Evolutionary conservation across 2,113 vertebrate species (phyloP), one percentile per base, ranked within the genome.

Genomic region (Eudyptes chrysolophus): DNA sequence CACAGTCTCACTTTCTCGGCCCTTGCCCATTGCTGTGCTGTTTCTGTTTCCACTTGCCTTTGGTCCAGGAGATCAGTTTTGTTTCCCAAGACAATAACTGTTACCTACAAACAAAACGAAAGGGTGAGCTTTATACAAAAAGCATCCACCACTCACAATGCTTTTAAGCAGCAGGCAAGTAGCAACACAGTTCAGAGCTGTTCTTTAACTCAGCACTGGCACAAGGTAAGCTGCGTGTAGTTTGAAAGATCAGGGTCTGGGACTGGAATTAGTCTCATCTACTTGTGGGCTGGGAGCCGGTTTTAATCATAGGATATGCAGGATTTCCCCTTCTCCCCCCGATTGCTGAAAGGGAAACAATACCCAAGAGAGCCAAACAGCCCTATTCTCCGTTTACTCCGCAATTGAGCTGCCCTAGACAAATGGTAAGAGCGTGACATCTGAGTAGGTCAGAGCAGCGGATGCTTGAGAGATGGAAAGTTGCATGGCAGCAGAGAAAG

Each of bases 1-100:
- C 99, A 99, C 82, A 99, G 98, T 86, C 99, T 99, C 89, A 99
- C 99, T 96, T 99, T 99, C 98, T 99, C 99, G 0, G 98, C 98
- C 13, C 97, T 98, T 4, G 99, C 99, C 99, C 99, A 99, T 77
- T 99, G 99, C 97, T 99, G 99, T 3, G 99, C 99, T 89, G 94
- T 98, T 88, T 99, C 99, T 55, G 97, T 94, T 6, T 99, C 99
- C 91, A 99, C 99, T 98, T 99, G 98, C 26, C 99, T 98, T 65
- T 98, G 98, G 65, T 99, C 99, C 29, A 96, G 97, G 82, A 99
- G 98, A 97, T 99, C 99, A 0, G 97, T 97, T 97, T 99, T 99
- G 92, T 99, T 99, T 78, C 99, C 99, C 97, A 99, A 95, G 38
- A 99, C 99, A 10, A 99, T 98, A 83, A 99, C 98, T 22, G 98